Evolutionary conservation across 2,888 invertebrate genomes (phyloP), one percentile per base, ranked within the genome.

Genomic region (Thymelicus lineola): DNA sequence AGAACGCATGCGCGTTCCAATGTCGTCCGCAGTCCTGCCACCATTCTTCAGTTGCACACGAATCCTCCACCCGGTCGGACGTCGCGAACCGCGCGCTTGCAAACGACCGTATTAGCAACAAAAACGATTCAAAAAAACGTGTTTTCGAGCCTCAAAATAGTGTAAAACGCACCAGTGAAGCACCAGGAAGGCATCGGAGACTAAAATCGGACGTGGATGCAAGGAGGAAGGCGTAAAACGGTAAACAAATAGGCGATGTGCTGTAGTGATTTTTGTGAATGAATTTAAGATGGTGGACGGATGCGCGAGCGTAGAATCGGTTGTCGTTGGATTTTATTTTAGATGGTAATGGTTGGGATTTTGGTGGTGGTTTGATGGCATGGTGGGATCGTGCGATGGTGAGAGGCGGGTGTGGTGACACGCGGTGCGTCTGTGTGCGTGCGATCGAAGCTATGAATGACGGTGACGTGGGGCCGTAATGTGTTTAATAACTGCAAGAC

Each of bases 251-350:
- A 88, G 80, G 80, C 73, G 78, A 75, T 85, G 76, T 86, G 85
- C 80, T 81, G 85, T 83, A 88, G 88, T 87, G 86, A 90, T 89
- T 93, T 91, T 93, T 93, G 93, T 93, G 93, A 93, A 93, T 93
- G 93, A 93, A 92, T 87, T 89, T 92, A 93, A 93, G 88, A 93
- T 93, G 93, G 93, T 89, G 91, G 93, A 86, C 87, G 86, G 80
- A 77, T 82, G 84, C 85, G 87, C 84, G 85, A 82, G 82, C 82
- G 84, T 82, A 78, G 79, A 81, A 80, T 82, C 82, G 83, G 79
- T 77, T 77, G 83, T 75, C 28, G 75, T 81, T 59, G 67, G 75
- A 74, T 86, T 86, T 83, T 79, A 77, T 85, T 77, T 76, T 79
- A 80, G 79, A 72, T 75, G 80, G 77, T 72, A 74, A 58, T 55